Evolutionary conservation across 2,888 invertebrate genomes (phyloP).

Genomic region (Trissoscelio sp.): DNA sequence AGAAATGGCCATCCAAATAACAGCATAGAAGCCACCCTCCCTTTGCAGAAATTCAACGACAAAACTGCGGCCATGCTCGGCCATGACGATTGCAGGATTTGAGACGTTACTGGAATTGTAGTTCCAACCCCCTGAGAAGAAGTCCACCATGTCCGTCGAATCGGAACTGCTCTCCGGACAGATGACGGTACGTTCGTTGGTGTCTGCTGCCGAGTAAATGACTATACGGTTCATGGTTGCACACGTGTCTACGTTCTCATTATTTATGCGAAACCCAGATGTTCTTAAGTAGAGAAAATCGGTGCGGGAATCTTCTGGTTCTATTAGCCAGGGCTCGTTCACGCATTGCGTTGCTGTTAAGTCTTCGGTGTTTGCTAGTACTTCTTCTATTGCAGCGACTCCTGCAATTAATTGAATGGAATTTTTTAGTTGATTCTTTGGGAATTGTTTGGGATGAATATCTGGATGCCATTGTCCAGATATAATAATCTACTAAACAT

Average conservation of each 20-base stretch:
- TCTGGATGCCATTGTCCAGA: too few relatives aligned
- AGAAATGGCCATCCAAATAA: slow-evolving; percentile 92
- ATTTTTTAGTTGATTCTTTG: neutral
- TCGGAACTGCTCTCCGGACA: slow-evolving; percentile 86
- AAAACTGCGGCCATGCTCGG: slow-evolving; percentile 87
- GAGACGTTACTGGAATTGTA: slow-evolving; percentile 67
- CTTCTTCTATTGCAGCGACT: slow-evolving; percentile 75
- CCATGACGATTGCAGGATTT: slow-evolving; percentile 73
- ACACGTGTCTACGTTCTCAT: slow-evolving; percentile 84
- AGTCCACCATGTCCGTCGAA: slow-evolving; percentile 84
- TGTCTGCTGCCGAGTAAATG: slow-evolving; percentile 89
- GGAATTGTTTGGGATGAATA: neutral
- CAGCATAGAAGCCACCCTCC: slow-evolving; percentile 89
- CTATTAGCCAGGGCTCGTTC: slow-evolving; percentile 91
- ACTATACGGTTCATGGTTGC: slow-evolving; percentile 89
- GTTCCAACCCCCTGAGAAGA: slow-evolving; percentile 86
- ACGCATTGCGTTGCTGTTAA: slow-evolving; percentile 85
- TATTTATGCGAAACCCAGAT: slow-evolving; percentile 86
- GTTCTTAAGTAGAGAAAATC: slow-evolving; percentile 90
- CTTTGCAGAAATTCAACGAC: slow-evolving; percentile 90
- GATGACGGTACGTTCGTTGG: slow-evolving; percentile 86
- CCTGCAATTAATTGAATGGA: slow-evolving; percentile 51
- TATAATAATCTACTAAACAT: too few relatives aligned
- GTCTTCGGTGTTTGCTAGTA: slow-evolving; percentile 77
- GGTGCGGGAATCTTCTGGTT: slow-evolving; percentile 88